Evolutionary conservation across 2,113 vertebrate species (phyloP).

Genomic region (Chaetura pelagica): DNA sequence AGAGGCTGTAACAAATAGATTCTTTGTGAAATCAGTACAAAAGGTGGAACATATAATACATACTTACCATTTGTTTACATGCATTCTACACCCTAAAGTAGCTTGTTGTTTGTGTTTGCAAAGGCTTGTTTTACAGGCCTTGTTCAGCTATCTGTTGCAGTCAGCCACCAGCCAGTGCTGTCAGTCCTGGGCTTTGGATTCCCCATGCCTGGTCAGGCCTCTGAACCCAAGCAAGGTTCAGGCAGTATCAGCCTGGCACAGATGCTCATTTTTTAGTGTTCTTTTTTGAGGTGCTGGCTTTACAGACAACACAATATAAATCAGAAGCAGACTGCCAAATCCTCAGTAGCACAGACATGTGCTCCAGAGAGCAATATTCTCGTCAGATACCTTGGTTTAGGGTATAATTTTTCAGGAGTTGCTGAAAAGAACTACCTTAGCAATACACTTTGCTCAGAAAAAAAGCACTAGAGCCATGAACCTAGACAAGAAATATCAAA

Average conservation of each 20-base stretch:
- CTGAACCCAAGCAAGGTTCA: not conserved
- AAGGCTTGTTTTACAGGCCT: not conserved
- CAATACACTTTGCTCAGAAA: not conserved
- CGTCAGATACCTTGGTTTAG: not conserved
- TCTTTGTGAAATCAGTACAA: not conserved
- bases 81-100: not conserved
- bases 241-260: not conserved
- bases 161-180: not conserved
- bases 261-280: not conserved
- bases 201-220: not conserved
- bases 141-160: not conserved
- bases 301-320: not conserved
- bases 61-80: not conserved
- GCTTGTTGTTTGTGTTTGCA: not conserved
- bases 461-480: not conserved
- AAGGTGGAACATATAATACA: not conserved
- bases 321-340: not conserved
- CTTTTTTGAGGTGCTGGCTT: not conserved
- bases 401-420: not conserved
- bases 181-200: not conserved
- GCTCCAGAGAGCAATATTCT: not conserved
- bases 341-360: rapidly evolving
- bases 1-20: not conserved
- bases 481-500: not conserved
- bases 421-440: not conserved